These are phyloP conservation scores for Nephila pilipes DNA, from an alignment of 1,140 invertebrate genomes.

Conservation along the genomic window DNA sequence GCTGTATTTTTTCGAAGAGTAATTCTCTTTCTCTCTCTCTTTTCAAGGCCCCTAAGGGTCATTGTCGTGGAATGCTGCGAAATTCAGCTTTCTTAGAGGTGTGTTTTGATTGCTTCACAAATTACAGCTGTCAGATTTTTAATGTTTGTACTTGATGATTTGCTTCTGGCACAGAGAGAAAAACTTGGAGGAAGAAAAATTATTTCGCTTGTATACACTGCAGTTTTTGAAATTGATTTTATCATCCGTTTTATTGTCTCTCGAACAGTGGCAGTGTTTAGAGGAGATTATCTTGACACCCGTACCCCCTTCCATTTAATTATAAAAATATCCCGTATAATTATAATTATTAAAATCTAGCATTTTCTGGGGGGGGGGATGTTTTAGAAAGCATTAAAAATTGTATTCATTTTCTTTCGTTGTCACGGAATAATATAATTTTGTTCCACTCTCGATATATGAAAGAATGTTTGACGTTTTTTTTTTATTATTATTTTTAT, in stretches of 20 bases:
- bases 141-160: background rate
- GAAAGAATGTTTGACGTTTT: no score
- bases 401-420: no score
- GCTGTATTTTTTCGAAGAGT: background rate
- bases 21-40: background rate
- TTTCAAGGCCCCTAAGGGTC: background rate
- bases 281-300: background rate
- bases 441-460: no score
- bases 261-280: background rate
- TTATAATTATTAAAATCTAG: no score
- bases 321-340: no score
- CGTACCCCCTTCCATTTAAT: no score
- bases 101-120: constrained; percentile 42
- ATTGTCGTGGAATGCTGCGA: background rate
- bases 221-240: background rate
- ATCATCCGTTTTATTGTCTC: background rate
- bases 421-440: no score
- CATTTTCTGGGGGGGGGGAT: no score
- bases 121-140: constrained; percentile 36
- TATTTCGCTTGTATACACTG: no score
- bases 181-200: no score
- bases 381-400: no score
- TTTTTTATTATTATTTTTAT: no score
- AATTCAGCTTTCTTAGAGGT: background rate
- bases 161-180: background rate